Base-by-base conservation (phyloP, 2,113 vertebrate genomes). In the Ictalurus punctatus region DNA sequence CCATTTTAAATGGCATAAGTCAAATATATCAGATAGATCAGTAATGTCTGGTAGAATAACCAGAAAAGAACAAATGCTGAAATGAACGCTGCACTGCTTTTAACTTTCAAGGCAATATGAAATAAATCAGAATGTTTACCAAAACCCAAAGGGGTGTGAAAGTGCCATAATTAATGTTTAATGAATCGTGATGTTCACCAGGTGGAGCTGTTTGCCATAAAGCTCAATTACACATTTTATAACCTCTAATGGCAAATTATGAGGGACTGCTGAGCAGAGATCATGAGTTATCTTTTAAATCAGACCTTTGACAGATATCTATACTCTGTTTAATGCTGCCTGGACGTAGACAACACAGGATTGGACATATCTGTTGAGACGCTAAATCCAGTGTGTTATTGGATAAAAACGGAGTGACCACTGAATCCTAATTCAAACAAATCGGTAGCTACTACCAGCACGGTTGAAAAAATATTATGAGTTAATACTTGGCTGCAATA, bases 141-240 rank as follows among this genome's bases (percentile, higher is more conserved):
- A 25, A 83, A 83, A 61, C 19, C 17, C 4, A 61, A 83, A 61
- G 71, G 2, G n/a, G 13, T 58, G 27, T 52, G 7, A 54, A 80
- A 7, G 67, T 58, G 61, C 40, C 34, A 23, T 76, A 37, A 69
- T 87, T 69, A 83, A 71, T 82, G 61, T 67, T 78, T 87, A 88
- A 74, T 84, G 56, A 76, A 63, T 19, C 44, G 80, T 83, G 54
- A 48, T 83, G 69, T 69, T 88, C 81, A 88, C 87, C 71, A 88
- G 87, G 56, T 83, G 87, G 67, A 73, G 81, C 80, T 88, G 81
- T 83, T 83, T 74, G 80, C 69, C 23, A 69, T 71, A 63, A 87
- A 87, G 86, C 78, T 67, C 69, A 86, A 78, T 82, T 69, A 37
- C 44, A 56, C 63, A 21, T 82, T 59, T 59, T 4, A 82, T 82